Conservation (phyloP, 2,797 vertebrate species). For the Semaprochilodus insignis region DNA sequence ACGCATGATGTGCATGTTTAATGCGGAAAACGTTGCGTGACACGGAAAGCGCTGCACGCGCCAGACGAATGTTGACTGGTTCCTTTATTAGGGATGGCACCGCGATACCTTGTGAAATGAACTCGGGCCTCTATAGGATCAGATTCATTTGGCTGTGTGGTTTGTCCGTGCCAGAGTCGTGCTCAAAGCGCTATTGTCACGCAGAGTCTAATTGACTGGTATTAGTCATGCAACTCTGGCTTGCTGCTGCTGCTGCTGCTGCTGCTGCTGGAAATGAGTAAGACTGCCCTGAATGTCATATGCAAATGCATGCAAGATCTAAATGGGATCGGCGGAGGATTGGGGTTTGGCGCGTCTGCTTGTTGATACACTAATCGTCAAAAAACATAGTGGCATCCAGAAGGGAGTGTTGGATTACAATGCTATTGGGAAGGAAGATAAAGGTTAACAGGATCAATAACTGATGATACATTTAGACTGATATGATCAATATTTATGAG, state of each 20-base stretch:
- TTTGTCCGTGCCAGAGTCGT: neutral
- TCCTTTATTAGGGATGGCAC: neutral
- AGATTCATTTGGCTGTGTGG: neutral
- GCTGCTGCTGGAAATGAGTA: slow-evolving; percentile 20
- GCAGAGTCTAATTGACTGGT: neutral
- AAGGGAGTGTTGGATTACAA: too few species aligned
- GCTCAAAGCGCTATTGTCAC: neutral
- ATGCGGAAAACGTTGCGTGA: slow-evolving; percentile 20
- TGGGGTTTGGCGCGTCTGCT: neutral
- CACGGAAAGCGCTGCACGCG: neutral
- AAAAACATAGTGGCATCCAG: too few species aligned
- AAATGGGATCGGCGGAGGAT: neutral
- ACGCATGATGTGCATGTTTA: slow-evolving; percentile 55
- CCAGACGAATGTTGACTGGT: neutral
- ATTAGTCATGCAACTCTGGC: slow-evolving; percentile 18
- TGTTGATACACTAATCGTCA: too few species aligned
- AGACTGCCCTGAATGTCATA: slow-evolving; percentile 28
- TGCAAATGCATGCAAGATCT: slow-evolving; percentile 39
- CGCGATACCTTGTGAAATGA: neutral
- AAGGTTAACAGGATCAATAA: too few species aligned
- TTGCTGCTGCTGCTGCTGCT: too few species aligned
- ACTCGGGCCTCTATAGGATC: slow-evolving; percentile 6
- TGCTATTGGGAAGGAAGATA: too few species aligned
- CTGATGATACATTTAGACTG: too few species aligned
- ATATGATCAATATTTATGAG: too few species aligned